Evolutionary conservation across 2,888 invertebrate genomes (phyloP).

Genomic region (Galeruca laticollis): DNA sequence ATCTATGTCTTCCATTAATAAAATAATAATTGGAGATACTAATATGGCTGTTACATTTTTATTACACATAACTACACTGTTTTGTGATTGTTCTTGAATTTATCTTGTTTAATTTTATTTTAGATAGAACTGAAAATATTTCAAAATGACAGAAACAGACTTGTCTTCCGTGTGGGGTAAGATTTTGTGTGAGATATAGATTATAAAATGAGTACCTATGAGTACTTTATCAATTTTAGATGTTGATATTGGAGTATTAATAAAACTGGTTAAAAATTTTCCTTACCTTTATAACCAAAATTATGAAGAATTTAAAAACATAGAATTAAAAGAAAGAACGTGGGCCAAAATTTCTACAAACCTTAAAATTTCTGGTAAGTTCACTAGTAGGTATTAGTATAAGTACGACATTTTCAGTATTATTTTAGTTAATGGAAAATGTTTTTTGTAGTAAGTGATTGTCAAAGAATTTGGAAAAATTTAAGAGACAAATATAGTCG

Average conservation of each 20-base stretch:
- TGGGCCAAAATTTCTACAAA: conserved; percentile 36
- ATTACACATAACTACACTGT: background rate
- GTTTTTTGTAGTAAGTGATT: conserved; percentile 33
- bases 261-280: conserved; percentile 37
- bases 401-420: too few species aligned
- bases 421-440: too few species aligned
- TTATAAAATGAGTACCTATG: background rate
- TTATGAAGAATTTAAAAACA: conserved; percentile 37
- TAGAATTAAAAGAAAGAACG: conserved; percentile 27
- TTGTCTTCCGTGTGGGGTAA: background rate
- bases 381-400: background rate
- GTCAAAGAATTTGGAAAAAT: conserved; percentile 39
- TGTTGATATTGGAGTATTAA: conserved; percentile 36
- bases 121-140: background rate
- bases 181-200: background rate
- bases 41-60: too few species aligned
- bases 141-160: background rate
- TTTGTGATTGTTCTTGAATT: background rate
- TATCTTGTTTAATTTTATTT: background rate
- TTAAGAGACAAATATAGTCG: conserved; percentile 37
- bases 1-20: too few species aligned
- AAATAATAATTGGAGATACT: too few species aligned
- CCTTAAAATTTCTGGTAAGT: conserved; percentile 35
- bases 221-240: conserved; percentile 29
- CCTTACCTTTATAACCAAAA: conserved; percentile 34